A percentile compares a stretch with the other conserved stretches of the same genome.
Evolutionary conservation across 2,113 vertebrate genomes (phyloP).

Genomic region (Dipodomys spectabilis): DNA sequence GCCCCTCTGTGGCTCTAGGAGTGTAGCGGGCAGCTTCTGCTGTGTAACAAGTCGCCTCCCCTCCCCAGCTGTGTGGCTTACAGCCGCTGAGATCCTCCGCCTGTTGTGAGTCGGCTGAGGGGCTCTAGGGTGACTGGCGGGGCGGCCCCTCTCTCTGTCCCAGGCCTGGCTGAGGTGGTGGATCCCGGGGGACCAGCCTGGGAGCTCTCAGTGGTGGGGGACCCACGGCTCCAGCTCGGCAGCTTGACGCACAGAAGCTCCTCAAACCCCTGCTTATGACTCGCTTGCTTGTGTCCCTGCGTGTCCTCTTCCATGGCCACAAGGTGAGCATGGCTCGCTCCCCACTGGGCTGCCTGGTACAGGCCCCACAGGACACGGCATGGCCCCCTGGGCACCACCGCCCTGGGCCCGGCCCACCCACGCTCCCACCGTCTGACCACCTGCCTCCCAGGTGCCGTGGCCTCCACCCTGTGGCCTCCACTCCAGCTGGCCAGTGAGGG

Average conservation of each 20-base stretch:
- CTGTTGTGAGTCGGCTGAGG: neutral
- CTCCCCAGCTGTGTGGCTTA: neutral
- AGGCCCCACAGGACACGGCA: no score
- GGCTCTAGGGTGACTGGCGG: neutral
- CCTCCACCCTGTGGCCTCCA: no score
- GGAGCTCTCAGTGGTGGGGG: no score
- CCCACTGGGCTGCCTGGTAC: no score
- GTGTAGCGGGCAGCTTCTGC: neutral
- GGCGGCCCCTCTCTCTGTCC: neutral
- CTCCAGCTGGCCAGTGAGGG: no score
- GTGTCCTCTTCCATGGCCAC: no score
- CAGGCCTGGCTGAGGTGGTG: no score
- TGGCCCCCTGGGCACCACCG: neutral
- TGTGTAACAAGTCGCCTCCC: neutral
- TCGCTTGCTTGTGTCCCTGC: neutral
- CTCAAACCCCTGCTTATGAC: neutral
- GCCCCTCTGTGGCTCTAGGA: neutral
- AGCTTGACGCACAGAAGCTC: no score
- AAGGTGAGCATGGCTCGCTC: no score
- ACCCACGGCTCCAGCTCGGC: accelerated
- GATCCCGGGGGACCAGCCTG: neutral
- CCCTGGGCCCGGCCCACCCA: no score
- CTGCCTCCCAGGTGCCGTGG: no score
- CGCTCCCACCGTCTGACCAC: no score
- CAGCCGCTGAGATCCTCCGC: neutral